Base-by-base conservation (phyloP, 2,888 invertebrate genomes). In the Aplocera efformata region DNA sequence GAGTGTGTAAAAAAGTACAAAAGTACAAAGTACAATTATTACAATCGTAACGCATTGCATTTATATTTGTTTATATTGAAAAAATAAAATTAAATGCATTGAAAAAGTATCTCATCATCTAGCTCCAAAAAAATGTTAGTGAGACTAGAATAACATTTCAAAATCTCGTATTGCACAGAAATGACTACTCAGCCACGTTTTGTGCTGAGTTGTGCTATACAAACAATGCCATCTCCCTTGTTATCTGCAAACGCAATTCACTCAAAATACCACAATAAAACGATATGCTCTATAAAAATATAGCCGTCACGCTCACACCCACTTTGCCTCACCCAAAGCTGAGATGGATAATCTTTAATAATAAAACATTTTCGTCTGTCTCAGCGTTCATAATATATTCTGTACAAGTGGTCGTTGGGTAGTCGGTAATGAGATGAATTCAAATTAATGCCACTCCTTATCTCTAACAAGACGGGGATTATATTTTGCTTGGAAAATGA, bases 371-470 rank as follows among this genome's bases (percentile, higher is more conserved):
- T 65, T 63, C 53, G 60, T 54, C 62, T 66, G 64, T 66, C 59
- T 65, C 54, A 57, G 50, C 52, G 37, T 56, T 59, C 55, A 62
- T 69, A 69, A 69, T 68, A 64, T 69, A 69, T 69, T 65, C 67
- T 53, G 63, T 56, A 56, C 65, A 60, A 65, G 69, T 64, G 62
- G 61, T 63, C 57, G 60, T 41, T 57, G 58, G 60, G 58, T 53
- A 56, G 53, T 56, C 60, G 56, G 56, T 69, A 69, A 69, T 65
- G 69, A 69, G 67, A 67, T 66, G 69, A 67, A 69, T 67, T 67
- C 65, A 65, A 69, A 69, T 69, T 67, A 69, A 69, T 64, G 67
- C 65, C 57, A 50, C 57, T 60, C 60, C 67, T 67, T 67, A 67
- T 67, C 67, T 67, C 47, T 66, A 67, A 66, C 66, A 67, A 65